Percentiles rank a stretch among this genome's conserved stretches.
phyloP scores from a whole-genome alignment of 2,888 invertebrate genomes.

The Tenthredo distinguenda region DNA sequence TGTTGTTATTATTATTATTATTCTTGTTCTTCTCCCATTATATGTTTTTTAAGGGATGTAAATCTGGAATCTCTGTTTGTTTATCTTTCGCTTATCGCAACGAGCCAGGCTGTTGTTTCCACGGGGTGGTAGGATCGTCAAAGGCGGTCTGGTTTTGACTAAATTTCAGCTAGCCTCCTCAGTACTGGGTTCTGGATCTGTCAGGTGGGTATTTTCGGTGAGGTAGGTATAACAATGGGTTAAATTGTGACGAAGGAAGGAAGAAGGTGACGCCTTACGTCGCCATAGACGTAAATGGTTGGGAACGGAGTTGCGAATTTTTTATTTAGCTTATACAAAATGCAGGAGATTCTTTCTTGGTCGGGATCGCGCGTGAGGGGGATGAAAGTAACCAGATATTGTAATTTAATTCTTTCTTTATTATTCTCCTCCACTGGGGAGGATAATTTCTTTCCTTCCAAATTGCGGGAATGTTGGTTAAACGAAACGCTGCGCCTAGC shows the following conservation, averaged over 20 bases:
- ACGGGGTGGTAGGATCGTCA: neutral
- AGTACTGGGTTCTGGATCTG: neutral
- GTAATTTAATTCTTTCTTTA: neutral
- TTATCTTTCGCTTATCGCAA: constrained; percentile 32
- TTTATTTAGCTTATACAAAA: neutral
- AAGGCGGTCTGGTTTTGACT: constrained; percentile 19
- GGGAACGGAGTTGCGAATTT: neutral
- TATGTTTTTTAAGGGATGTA: neutral
- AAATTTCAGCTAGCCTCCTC: constrained; percentile 28
- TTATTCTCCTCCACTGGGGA: neutral
- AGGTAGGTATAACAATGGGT: neutral
- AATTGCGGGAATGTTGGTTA: neutral
- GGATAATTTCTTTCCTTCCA: neutral
- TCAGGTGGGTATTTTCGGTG: neutral
- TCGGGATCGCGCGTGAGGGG: neutral
- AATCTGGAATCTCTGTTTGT: neutral
- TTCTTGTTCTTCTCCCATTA: neutral
- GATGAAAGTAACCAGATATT: neutral
- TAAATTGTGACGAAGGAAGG: constrained; percentile 4
- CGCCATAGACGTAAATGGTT: neutral
- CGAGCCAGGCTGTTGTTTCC: constrained; percentile 34
- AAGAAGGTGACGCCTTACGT: neutral
- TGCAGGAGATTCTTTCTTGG: neutral
- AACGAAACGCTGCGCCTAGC: neutral
- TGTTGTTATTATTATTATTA: too few relatives aligned